Evolutionary conservation across 2,113 vertebrate species (phyloP).

Genomic region (Bos indicus): DNA sequence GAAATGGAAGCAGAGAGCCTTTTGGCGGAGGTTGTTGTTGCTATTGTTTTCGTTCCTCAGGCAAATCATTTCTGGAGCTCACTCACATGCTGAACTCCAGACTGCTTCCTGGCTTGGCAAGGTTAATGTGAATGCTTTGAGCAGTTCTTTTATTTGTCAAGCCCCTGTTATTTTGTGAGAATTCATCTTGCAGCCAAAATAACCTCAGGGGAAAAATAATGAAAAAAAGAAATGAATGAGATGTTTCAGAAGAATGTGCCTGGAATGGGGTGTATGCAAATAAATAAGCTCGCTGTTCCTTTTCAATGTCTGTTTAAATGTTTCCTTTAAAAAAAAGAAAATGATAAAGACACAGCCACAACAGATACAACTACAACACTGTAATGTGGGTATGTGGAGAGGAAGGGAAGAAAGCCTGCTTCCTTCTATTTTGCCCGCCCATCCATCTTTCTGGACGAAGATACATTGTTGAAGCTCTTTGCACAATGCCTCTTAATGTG

Average conservation of each 20-base stretch:
- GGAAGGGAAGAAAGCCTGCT: background rate
- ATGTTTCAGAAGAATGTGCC: background rate
- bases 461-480: background rate
- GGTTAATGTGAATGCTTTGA: background rate
- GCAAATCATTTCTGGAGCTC: background rate
- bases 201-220: background rate
- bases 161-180: slow-evolving; percentile 32
- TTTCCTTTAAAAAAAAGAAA: background rate
- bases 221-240: background rate
- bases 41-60: background rate
- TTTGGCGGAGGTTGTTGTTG: background rate
- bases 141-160: slow-evolving; percentile 26
- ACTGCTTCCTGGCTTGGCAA: background rate
- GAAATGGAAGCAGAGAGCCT: background rate
- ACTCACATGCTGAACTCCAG: background rate
- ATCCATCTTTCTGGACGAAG: background rate
- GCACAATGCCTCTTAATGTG: background rate
- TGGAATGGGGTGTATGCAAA: background rate
- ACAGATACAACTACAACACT: fast-evolving
- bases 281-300: background rate
- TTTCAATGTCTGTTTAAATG: background rate
- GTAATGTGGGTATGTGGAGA: background rate
- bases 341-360: background rate
- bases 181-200: slow-evolving; percentile 47
- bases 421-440: fast-evolving